These are phyloP conservation scores for Tolmerus cingulatus DNA, from an alignment of 2,888 invertebrate genomes.

Conservation along the genomic window DNA sequence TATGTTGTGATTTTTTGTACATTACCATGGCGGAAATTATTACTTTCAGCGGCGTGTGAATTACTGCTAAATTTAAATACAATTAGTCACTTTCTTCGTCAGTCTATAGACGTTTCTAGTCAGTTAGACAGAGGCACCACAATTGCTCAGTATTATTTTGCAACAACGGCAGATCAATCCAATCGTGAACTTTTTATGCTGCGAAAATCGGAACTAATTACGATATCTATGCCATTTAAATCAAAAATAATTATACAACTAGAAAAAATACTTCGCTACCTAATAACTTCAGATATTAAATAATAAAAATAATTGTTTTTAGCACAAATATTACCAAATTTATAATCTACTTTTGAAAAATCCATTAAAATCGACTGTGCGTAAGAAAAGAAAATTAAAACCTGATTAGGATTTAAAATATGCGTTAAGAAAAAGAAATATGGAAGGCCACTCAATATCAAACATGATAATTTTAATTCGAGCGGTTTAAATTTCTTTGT, in stretches of 20 bases:
- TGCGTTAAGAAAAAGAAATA: no score
- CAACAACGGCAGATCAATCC: neutral
- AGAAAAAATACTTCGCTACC: neutral
- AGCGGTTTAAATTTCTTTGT: no score
- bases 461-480: no score
- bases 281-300: neutral
- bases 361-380: no score
- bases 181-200: neutral
- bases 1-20: slow-evolving; percentile 7
- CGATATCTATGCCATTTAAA: neutral
- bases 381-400: no score
- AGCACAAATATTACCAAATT: no score
- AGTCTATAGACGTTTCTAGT: neutral
- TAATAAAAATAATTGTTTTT: no score
- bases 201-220: neutral
- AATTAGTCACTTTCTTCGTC: neutral
- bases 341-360: no score
- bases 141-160: neutral
- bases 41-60: neutral
- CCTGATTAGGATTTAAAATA: no score
- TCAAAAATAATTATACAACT: neutral
- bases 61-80: slow-evolving; percentile 15
- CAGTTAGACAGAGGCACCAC: neutral
- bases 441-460: no score
- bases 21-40: slow-evolving; percentile 19